These are phyloP conservation scores for Onchidella celtica DNA, from an alignment of 2,888 invertebrate genomes.

Conservation along the genomic window DNA sequence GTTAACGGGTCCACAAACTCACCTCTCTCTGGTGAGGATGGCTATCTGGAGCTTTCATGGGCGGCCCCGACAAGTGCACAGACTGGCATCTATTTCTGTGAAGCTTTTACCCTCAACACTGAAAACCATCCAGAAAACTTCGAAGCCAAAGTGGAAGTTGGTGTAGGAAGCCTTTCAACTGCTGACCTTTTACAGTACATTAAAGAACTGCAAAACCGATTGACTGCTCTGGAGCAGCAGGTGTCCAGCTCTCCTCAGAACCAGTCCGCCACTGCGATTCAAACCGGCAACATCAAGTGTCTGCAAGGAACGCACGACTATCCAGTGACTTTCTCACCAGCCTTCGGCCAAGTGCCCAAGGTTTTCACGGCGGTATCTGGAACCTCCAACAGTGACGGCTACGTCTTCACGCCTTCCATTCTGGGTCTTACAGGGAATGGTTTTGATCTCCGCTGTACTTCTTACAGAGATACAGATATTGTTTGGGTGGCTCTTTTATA, in stretches of 20 bases:
- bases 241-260: neutral
- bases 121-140: neutral
- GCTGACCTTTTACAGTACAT: slow-evolving; percentile 2
- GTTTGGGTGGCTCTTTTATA: slow-evolving; percentile 15
- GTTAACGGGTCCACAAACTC: slow-evolving; percentile 2
- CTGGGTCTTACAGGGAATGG: neutral
- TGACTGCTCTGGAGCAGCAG: neutral
- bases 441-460: neutral
- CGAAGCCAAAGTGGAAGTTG: neutral
- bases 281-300: neutral
- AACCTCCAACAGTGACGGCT: neutral
- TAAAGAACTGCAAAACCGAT: neutral
- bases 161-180: neutral
- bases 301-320: neutral
- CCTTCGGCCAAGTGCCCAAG: neutral
- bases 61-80: neutral
- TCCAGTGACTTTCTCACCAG: neutral
- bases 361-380: slow-evolving; percentile 10
- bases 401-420: neutral
- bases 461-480: neutral
- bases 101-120: neutral
- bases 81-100: neutral
- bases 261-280: neutral
- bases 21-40: neutral
- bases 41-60: slow-evolving; percentile 17